Percentiles rank a stretch among this genome's conserved stretches.
Conservation (phyloP, 2,113 vertebrate species). For the Epinephelus fuscoguttatus region DNA sequence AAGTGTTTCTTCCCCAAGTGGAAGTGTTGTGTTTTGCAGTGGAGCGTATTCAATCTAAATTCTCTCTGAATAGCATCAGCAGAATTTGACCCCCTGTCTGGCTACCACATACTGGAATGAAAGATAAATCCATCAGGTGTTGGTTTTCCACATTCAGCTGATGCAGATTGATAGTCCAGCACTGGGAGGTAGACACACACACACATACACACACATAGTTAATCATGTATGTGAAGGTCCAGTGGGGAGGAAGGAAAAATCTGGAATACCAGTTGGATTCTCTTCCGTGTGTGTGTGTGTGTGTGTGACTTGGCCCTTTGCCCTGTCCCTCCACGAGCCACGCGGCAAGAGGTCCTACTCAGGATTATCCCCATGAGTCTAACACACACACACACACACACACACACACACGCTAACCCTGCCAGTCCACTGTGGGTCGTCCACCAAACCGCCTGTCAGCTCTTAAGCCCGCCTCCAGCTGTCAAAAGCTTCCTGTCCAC, state of each 20-base stretch:
- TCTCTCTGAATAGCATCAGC: slow-evolving; percentile 42
- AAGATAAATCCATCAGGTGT: slow-evolving; percentile 68
- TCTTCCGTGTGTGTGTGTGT: slow-evolving; percentile 9
- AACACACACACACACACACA: slow-evolving; percentile 7
- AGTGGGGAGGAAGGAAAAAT: slow-evolving; percentile 65
- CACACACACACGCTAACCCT: slow-evolving; percentile 14
- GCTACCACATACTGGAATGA: slow-evolving; percentile 30
- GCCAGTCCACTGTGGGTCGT: slow-evolving; percentile 58
- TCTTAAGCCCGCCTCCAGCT: slow-evolving; percentile 59
- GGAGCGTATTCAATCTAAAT: slow-evolving; percentile 25
- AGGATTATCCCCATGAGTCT: slow-evolving; percentile 59
- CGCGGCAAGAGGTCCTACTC: slow-evolving; percentile 57
- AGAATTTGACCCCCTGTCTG: slow-evolving; percentile 47
- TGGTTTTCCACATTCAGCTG: slow-evolving; percentile 65
- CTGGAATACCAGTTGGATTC: slow-evolving; percentile 75
- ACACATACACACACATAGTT: slow-evolving; percentile 56
- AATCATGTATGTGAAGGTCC: slow-evolving; percentile 73
- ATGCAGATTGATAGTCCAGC: slow-evolving; percentile 71
- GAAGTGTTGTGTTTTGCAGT: slow-evolving; percentile 47
- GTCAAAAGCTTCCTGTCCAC: slow-evolving; percentile 74
- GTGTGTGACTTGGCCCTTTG: slow-evolving; percentile 57
- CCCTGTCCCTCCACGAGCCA: slow-evolving; percentile 70
- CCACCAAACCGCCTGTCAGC: slow-evolving; percentile 46
- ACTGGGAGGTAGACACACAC: slow-evolving; percentile 46
- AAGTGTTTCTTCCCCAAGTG: slow-evolving; percentile 18